Base-by-base conservation (phyloP, 2,113 vertebrate genomes). In the Oncorhynchus mykiss region DNA sequence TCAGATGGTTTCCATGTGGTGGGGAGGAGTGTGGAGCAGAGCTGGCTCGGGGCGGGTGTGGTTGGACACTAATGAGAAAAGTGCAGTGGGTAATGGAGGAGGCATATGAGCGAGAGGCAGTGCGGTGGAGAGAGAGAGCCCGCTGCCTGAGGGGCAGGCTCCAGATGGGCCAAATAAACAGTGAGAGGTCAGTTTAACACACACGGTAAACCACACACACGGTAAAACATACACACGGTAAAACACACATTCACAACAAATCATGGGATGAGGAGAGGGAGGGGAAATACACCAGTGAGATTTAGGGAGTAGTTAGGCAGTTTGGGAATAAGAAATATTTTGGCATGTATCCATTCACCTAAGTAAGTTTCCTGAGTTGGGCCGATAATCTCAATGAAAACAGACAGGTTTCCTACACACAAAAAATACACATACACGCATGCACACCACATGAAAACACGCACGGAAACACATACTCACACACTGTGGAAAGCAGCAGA, bases 1-100 rank as follows among this genome's bases (percentile, higher is more conserved):
- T 92, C 87, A 92, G 91, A 93, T 93, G 89, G 91, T 88, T 88
- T 92, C 92, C 93, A 94, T 93, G 91, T 94, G 92, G 91, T 5
- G 83, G 74, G 82, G 81, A 90, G 87, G 59, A 78, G 71, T 27
- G 71, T 67, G 31, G 67, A 75, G 79, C 77, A 34, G 69, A 62
- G 88, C 83, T 81, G 87, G 87, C 87, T 87, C 81, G 81, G 87
- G 91, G 90, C 89, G 91, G 88, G 90, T 92, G 93, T 90, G 90
- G 91, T 92, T 85, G 82, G 79, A 88, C 84, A 84, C 84, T 91
- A 93, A 93, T 93, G 90, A 91, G 90, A 88, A 90, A 92, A 93
- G 91, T 92, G 84, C 87, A 85, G 82, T 74, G 79, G 85, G 87
- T 92, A 90, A 92, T 88, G 85, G 88, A 87, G 90, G 87, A 90